Conservation (phyloP, 2,888 invertebrate species). For the Drosophila neotestacea region DNA sequence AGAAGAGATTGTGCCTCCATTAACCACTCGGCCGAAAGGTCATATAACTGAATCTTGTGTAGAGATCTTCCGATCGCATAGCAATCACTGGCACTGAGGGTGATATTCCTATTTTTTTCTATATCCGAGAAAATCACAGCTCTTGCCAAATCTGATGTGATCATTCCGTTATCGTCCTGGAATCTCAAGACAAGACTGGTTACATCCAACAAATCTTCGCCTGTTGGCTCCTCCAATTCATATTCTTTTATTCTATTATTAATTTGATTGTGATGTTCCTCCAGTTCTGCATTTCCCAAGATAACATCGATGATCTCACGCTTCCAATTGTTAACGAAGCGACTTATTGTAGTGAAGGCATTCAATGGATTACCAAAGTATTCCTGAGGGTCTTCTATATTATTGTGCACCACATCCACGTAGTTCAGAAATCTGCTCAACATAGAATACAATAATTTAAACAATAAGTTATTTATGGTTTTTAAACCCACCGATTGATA, state of each 20-base stretch:
- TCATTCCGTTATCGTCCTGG: constrained; percentile 94
- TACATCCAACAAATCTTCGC: constrained; percentile 96
- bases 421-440: constrained; percentile 26
- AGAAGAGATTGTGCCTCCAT: constrained; percentile 44
- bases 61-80: constrained; percentile 58
- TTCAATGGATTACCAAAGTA: constrained; percentile 69
- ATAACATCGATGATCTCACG: constrained; percentile 51
- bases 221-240: constrained; percentile 60
- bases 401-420: constrained; percentile 27
- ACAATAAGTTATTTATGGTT: no score
- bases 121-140: constrained; percentile 91
- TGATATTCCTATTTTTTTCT: constrained; percentile 84
- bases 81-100: constrained; percentile 69
- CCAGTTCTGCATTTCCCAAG: constrained; percentile 5
- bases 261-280: constrained; percentile 7
- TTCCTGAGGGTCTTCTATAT: constrained; percentile 15
- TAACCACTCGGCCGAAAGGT: constrained; percentile 71
- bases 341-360: constrained; percentile 58
- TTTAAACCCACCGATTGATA: constrained; percentile 34
- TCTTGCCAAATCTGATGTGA: constrained; percentile 91
- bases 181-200: constrained; percentile 94
- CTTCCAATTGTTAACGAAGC: constrained; percentile 68
- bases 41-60: constrained; percentile 33
- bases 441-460: no score
- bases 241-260: background rate